Conservation (phyloP, 2,113 vertebrate species). For the Azemiops feae region DNA sequence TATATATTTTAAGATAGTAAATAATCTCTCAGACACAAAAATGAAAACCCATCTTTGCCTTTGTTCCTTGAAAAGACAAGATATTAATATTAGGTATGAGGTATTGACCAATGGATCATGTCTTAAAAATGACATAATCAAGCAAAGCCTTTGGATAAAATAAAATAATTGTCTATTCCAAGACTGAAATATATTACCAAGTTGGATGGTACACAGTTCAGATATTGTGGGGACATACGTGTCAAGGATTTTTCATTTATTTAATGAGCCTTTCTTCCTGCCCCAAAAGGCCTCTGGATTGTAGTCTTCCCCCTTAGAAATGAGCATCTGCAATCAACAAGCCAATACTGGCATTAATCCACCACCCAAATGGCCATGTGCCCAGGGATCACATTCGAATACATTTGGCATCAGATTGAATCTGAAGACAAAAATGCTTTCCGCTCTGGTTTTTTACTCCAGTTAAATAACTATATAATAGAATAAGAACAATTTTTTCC, state of each 20-base stretch:
- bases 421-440: neutral
- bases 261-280: slow-evolving; percentile 34
- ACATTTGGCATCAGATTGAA: slow-evolving; percentile 19
- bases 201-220: slow-evolving; percentile 31
- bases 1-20: slow-evolving; percentile 25
- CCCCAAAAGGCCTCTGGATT: slow-evolving; percentile 42
- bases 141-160: slow-evolving; percentile 39
- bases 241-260: slow-evolving; percentile 38
- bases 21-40: slow-evolving; percentile 39
- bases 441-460: neutral
- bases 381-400: slow-evolving; percentile 52
- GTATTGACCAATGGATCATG: slow-evolving; percentile 20
- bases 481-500: neutral
- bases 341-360: slow-evolving; percentile 45
- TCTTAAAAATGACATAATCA: slow-evolving; percentile 39
- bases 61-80: slow-evolving; percentile 19
- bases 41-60: neutral
- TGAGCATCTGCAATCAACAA: slow-evolving; percentile 25
- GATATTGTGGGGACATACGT: neutral
- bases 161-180: slow-evolving; percentile 19
- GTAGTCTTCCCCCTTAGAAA: slow-evolving; percentile 48
- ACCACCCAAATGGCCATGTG: slow-evolving; percentile 48
- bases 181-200: slow-evolving; percentile 30
- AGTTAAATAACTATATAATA: neutral
- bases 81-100: slow-evolving; percentile 17